phyloP scores from a whole-genome alignment of 1,140 invertebrate species.

The Hyphantria cunea region DNA sequence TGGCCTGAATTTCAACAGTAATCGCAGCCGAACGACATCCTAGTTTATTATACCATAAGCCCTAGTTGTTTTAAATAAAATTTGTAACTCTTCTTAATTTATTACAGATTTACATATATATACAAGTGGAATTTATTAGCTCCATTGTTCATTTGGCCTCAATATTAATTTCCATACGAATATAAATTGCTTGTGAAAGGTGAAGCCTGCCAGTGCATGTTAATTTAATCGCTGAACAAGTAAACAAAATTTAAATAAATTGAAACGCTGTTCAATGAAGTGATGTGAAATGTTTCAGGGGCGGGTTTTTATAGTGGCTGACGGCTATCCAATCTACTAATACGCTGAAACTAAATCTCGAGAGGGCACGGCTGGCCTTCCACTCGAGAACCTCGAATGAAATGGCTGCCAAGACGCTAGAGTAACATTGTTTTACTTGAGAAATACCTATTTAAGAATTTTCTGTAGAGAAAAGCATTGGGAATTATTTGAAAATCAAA shows the following conservation, averaged over 20 bases:
- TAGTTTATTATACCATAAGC: too few relatives aligned
- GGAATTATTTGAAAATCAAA: too few relatives aligned
- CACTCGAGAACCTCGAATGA: slow-evolving; percentile 23
- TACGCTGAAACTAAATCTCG: slow-evolving; percentile 46
- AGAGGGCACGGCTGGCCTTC: slow-evolving; percentile 28
- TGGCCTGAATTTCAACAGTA: too few relatives aligned
- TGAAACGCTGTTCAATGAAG: slow-evolving; percentile 43
- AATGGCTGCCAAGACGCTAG: slow-evolving; percentile 6
- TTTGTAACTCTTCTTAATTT: too few relatives aligned
- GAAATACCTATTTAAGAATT: neutral
- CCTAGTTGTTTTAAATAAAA: too few relatives aligned
- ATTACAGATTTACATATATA: too few relatives aligned
- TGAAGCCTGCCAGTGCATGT: slow-evolving; percentile 15
- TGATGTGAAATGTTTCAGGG: slow-evolving; percentile 36
- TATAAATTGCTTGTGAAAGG: neutral
- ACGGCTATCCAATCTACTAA: slow-evolving; percentile 50
- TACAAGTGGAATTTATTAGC: too few relatives aligned
- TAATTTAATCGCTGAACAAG: slow-evolving; percentile 19
- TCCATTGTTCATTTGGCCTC: neutral
- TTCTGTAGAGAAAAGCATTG: too few relatives aligned
- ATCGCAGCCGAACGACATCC: too few relatives aligned
- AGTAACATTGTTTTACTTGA: neutral
- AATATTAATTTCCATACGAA: slow-evolving; percentile 1
- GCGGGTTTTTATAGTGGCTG: slow-evolving; percentile 40
- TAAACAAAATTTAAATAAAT: slow-evolving; percentile 32